Evolutionary conservation across 1,140 invertebrate genomes (phyloP).

Genomic region (Adelges cooleyi): DNA sequence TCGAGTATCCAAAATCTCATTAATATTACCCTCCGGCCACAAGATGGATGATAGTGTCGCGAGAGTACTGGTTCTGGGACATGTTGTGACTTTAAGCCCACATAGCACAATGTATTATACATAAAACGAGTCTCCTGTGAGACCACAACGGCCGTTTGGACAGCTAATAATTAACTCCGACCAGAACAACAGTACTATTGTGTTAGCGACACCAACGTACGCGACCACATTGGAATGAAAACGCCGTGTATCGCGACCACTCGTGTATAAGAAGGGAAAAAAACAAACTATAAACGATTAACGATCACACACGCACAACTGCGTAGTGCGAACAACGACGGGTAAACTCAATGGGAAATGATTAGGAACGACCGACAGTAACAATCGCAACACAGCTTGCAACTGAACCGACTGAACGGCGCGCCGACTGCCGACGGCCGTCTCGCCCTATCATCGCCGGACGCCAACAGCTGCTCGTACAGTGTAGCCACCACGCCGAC

Average conservation of each 20-base stretch:
- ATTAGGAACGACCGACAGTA: not conserved
- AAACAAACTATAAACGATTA: not conserved
- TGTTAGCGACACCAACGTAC: too few relatives aligned
- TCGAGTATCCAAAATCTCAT: constrained; percentile 27
- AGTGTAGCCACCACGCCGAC: too few relatives aligned
- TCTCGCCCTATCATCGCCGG: not conserved
- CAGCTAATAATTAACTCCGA: too few relatives aligned
- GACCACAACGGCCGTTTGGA: too few relatives aligned
- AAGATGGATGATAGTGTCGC: constrained; percentile 72
- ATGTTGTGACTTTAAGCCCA: constrained; percentile 29
- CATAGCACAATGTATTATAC: not conserved
- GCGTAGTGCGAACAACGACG: not conserved
- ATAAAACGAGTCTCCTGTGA: too few relatives aligned
- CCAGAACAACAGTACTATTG: too few relatives aligned
- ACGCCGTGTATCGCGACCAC: not conserved
- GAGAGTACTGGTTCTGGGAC: constrained; percentile 33
- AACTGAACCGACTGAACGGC: not conserved
- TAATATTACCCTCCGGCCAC: constrained; percentile 73
- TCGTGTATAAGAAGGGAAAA: not conserved
- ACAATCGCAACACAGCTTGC: not conserved
- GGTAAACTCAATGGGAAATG: not conserved
- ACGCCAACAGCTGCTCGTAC: not conserved
- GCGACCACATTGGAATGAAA: too few relatives aligned
- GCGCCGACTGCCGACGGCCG: not conserved
- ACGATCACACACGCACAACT: not conserved